A percentile compares a stretch with the other conserved stretches of the same genome.
These are phyloP conservation scores for Propithecus deckenii DNA, from an alignment of 2,797 vertebrate genomes.

Conservation along the genomic window DNA sequence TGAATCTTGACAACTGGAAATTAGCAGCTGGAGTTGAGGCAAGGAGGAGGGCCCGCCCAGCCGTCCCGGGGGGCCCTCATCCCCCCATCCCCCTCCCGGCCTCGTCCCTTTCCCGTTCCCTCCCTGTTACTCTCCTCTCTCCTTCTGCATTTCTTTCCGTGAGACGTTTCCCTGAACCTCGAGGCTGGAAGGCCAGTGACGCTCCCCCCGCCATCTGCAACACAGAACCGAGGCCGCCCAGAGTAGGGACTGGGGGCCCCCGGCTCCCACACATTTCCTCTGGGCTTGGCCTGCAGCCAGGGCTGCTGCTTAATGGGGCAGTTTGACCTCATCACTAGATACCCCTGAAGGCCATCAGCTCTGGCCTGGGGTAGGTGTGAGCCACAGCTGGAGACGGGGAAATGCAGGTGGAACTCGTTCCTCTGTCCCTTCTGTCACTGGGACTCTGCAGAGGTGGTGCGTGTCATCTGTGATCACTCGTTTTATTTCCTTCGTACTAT, in stretches of 20 bases:
- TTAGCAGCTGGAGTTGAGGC: constrained; percentile 32
- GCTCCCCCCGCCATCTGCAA: not conserved
- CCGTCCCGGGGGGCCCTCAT: not conserved
- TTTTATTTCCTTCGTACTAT: not conserved
- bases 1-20: constrained; percentile 49
- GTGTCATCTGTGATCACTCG: not conserved
- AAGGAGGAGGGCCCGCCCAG: not conserved
- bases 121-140: not conserved
- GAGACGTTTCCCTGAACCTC: not conserved
- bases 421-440: fast-evolving
- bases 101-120: not conserved
- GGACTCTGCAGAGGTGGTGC: not conserved
- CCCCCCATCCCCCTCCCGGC: not conserved
- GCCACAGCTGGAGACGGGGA: not conserved
- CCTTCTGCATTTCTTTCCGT: not conserved
- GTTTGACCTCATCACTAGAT: not conserved
- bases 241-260: not conserved
- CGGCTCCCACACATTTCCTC: not conserved
- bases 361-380: not conserved
- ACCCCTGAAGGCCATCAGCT: not conserved
- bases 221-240: not conserved
- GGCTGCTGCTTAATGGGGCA: not conserved
- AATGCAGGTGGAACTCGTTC: not conserved
- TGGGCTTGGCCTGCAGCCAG: not conserved
- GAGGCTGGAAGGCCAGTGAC: not conserved